Evolutionary conservation across 2,113 vertebrate genomes (phyloP).

Genomic region (Dinomys branickii): DNA sequence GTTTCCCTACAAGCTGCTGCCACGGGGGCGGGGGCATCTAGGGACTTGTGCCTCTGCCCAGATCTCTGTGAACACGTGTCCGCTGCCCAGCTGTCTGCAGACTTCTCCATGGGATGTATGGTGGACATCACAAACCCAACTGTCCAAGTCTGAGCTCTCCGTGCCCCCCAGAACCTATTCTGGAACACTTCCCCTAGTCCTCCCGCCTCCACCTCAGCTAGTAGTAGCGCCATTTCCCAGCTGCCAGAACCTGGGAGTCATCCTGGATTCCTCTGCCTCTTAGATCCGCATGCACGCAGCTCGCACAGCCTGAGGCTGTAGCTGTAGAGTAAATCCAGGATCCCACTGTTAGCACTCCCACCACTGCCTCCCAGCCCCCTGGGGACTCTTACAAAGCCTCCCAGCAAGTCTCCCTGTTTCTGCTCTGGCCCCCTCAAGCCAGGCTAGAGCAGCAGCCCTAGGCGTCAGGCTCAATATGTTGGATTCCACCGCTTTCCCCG

Average conservation of each 20-base stretch:
- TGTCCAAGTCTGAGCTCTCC: not conserved
- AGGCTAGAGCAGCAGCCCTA: not conserved
- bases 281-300: not conserved
- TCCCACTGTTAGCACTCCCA: too few species aligned
- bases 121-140: not conserved
- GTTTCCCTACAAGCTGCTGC: not conserved
- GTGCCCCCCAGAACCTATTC: not conserved
- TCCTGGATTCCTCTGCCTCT: not conserved
- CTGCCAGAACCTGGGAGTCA: not conserved
- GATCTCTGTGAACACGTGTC: not conserved
- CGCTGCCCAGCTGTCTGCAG: not conserved
- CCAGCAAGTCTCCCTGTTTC: not conserved
- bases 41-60: not conserved
- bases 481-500: not conserved
- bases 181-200: too few species aligned
- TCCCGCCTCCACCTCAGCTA: not conserved
- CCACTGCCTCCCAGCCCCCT: not conserved
- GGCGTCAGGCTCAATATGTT: not conserved
- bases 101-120: not conserved
- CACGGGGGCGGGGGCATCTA: not conserved
- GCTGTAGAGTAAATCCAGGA: not conserved
- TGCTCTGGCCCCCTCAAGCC: not conserved
- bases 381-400: not conserved
- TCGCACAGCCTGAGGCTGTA: not conserved
- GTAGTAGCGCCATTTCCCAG: not conserved